These are phyloP conservation scores for Euleptes europaea DNA, from an alignment of 2,113 vertebrate species.

Conservation along the genomic window DNA sequence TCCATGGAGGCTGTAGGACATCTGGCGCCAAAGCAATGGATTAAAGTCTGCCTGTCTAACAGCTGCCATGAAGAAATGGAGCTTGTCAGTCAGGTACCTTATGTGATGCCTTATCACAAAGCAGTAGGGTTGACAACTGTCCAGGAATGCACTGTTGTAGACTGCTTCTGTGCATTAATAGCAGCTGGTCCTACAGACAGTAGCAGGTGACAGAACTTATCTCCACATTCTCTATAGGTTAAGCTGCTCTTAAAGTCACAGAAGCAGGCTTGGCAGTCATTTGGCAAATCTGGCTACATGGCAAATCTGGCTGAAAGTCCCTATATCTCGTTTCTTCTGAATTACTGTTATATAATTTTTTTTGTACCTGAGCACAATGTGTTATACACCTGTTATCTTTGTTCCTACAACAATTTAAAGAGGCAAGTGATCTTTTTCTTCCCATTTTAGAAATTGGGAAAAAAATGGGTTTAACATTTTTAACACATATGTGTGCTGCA, in stretches of 20 bases:
- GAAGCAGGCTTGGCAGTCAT: not conserved
- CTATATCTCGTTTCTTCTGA: not conserved
- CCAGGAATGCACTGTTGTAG: not conserved
- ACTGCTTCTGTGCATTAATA: not conserved
- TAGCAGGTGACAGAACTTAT: not conserved
- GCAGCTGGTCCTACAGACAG: not conserved
- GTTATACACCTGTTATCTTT: not conserved
- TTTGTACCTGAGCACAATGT: not conserved
- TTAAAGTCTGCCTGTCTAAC: not conserved
- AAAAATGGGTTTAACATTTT: not conserved
- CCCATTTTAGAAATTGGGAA: not conserved
- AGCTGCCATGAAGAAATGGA: not conserved
- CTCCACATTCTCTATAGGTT: not conserved
- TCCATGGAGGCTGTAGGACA: not conserved
- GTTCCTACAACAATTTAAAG: no score
- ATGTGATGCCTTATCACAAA: not conserved
- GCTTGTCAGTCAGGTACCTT: no score
- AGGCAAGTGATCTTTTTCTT: not conserved
- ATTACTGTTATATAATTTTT: not conserved
- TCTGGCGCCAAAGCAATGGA: not conserved
- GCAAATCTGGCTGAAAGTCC: not conserved
- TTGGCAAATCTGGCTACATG: not conserved
- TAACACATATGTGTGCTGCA: not conserved
- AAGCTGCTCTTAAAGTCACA: not conserved
- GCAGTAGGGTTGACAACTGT: not conserved